phyloP scores from a whole-genome alignment of 2,113 vertebrate species.

The Pungitius pungitius region DNA sequence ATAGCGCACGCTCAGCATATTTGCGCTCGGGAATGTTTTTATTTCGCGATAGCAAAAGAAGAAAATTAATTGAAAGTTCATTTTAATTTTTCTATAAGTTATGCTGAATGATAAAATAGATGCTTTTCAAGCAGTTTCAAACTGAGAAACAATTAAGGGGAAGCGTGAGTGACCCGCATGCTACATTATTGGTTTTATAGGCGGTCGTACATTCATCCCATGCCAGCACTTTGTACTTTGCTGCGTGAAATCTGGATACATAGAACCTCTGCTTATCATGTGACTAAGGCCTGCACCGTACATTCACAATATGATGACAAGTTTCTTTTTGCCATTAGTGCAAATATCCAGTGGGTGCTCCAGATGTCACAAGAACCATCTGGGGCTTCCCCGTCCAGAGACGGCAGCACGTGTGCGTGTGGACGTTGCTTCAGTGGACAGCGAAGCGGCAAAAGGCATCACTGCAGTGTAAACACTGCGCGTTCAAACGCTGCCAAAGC shows the following conservation, averaged over 20 bases:
- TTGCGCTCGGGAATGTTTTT: slow-evolving; percentile 70
- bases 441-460: neutral
- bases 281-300: slow-evolving; percentile 23
- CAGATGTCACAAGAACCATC: slow-evolving; percentile 41
- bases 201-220: slow-evolving; percentile 56
- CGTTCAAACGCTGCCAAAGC: slow-evolving; percentile 72
- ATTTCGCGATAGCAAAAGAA: slow-evolving; percentile 71
- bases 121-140: slow-evolving; percentile 74
- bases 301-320: slow-evolving; percentile 49
- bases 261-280: slow-evolving; percentile 27
- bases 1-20: slow-evolving; percentile 77
- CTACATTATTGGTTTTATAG: slow-evolving; percentile 55
- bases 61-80: slow-evolving; percentile 76
- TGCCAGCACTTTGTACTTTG: slow-evolving; percentile 44
- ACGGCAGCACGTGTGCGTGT: slow-evolving; percentile 1
- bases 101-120: slow-evolving; percentile 74
- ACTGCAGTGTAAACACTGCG: slow-evolving; percentile 59
- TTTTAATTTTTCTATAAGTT: slow-evolving; percentile 67
- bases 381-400: neutral
- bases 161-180: slow-evolving; percentile 49
- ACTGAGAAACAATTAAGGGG: slow-evolving; percentile 61
- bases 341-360: slow-evolving; percentile 34
- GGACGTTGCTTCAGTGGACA: slow-evolving; percentile 21
- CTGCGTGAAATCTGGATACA: slow-evolving; percentile 50
- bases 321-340: slow-evolving; percentile 25